Percentiles rank a stretch among this genome's conserved stretches.
These are phyloP conservation scores for Myocastor coypus DNA, from an alignment of 2,113 vertebrate species.

Conservation along the genomic window DNA sequence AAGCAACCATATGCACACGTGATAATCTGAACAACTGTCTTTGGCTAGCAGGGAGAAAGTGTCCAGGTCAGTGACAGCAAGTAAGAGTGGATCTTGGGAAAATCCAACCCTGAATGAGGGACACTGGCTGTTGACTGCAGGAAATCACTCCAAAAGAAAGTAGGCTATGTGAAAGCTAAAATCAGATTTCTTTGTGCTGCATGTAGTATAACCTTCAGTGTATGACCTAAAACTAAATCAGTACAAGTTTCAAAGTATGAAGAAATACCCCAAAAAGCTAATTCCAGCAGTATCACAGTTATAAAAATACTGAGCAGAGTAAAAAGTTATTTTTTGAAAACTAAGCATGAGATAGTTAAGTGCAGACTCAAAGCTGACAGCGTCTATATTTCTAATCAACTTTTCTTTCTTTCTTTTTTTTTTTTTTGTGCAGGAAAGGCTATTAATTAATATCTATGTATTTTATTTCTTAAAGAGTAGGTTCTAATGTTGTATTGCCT, in stretches of 20 bases:
- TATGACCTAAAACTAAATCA: conserved; percentile 68
- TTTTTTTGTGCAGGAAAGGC: conserved; percentile 10
- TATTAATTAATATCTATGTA: conserved; percentile 61
- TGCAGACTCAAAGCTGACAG: not conserved
- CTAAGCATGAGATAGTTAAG: conserved; percentile 37
- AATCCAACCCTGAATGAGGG: conserved; percentile 12
- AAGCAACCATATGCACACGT: not conserved
- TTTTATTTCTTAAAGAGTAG: conserved; percentile 56
- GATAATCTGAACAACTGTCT: conserved; percentile 22
- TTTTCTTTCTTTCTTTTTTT: not conserved
- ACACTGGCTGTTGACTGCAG: not conserved
- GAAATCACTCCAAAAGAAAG: conserved; percentile 63
- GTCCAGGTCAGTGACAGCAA: not conserved
- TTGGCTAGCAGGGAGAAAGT: not conserved
- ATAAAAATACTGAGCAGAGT: conserved; percentile 66
- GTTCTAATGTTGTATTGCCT: conserved; percentile 11
- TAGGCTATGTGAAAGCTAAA: conserved; percentile 47
- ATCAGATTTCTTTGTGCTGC: conserved; percentile 32
- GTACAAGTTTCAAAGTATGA: conserved; percentile 51
- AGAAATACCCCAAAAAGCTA: conserved; percentile 57
- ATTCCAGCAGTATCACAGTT: conserved; percentile 58
- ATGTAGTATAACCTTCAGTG: conserved; percentile 49
- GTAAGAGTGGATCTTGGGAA: conserved; percentile 4
- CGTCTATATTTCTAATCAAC: conserved; percentile 37
- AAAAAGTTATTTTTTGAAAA: conserved; percentile 64